Evolutionary conservation across 2,797 vertebrate genomes (phyloP), one percentile per base, ranked within the genome.

Genomic region (Coilia nasus): DNA sequence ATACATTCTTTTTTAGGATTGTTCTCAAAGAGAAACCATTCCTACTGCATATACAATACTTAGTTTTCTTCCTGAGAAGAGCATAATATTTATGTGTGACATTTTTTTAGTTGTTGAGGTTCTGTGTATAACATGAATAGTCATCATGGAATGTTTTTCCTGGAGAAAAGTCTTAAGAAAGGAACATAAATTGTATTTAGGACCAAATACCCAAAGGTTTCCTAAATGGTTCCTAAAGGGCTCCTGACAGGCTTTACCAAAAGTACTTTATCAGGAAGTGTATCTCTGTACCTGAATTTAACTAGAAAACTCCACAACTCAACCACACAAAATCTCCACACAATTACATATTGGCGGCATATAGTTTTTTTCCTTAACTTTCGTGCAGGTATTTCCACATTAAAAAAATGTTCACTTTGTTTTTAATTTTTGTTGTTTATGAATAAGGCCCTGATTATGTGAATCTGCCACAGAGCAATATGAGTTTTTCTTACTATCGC

Each of bases 401-500:
- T 67, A 28, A 15, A 71, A 0, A 28, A 71, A 12, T 35, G 44
- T 41, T 17, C 6, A 78, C 6, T 9, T 44, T 44, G 41, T 6
- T 41, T 21, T 21, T 35, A 44, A 6, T 6, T 19, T 5, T 17
- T 41, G 17, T 21, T 78, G 6, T 21, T 17, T 44, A 1, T 19
- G 44, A 78, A 21, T 5, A 7, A 21, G 71, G 6, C 67, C 67
- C 28, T 75, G 31, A 35, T 71, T 9, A 10, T 78, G 35, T 44
- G 15, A 64, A 59, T 19, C 35, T 19, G 12, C 21, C 6, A 41
- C 17, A 35, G 28, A 41, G 15, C 12, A 10, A 19, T 44, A 10
- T 44, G 35, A 78, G 35, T 17, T 41, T 41, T 15, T 78, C 97
- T 98, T 97, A 99, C 98, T 98, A 95, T 99, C 98, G 95, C 97